Conservation (phyloP, 2,888 invertebrate genomes). For the Orchesellides sinensis region DNA sequence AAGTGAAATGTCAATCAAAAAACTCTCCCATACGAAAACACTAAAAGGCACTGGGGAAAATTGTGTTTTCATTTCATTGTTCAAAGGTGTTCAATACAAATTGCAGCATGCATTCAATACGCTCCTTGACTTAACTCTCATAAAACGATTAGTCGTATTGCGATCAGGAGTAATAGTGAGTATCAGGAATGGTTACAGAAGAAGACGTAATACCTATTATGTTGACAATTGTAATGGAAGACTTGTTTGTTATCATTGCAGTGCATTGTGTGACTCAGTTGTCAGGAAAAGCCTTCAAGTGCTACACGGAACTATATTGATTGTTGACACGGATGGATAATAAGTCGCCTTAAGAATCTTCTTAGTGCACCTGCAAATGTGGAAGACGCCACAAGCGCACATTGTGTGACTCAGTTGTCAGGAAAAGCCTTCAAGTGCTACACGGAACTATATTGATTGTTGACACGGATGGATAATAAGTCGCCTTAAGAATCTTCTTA, state of each 20-base stretch:
- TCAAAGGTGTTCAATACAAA: conserved; percentile 53
- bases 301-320: conserved; percentile 27
- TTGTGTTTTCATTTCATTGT: conserved; percentile 44
- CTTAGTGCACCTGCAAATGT: neutral
- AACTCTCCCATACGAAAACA: conserved; percentile 57
- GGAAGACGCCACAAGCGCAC: neutral
- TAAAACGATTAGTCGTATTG: conserved; percentile 32
- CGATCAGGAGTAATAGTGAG: neutral
- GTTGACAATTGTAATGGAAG: conserved; percentile 23
- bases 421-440: neutral
- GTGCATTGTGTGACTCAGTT: conserved; percentile 16
- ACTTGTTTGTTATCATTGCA: neutral
- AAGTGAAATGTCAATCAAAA: conserved; percentile 66
- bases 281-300: conserved; percentile 40
- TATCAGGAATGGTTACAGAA: conserved; percentile 1
- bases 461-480: no score
- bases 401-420: neutral
- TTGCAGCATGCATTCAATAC: conserved; percentile 48
- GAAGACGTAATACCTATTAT: conserved; percentile 39
- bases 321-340: conserved; percentile 52
- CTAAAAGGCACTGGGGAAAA: conserved; percentile 49
- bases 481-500: neutral
- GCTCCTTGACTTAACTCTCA: conserved; percentile 18
- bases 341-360: conserved; percentile 20
- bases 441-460: neutral